Conservation (phyloP, 2,888 invertebrate genomes). For the Heliconius cydno region DNA sequence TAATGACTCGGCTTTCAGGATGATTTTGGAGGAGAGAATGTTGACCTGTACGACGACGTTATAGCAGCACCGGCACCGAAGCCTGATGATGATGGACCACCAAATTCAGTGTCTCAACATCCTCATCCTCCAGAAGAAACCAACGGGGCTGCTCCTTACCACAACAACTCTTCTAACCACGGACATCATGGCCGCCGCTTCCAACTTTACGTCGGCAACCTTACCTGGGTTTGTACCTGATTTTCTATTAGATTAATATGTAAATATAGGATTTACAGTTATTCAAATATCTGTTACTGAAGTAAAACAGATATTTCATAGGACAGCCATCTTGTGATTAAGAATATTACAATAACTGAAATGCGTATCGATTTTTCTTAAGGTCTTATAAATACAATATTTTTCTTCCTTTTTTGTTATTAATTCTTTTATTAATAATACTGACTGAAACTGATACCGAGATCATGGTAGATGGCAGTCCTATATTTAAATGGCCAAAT, state of each 20-base stretch:
- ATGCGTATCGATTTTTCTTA: conserved; percentile 24
- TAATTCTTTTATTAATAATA: not conserved
- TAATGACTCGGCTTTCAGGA: conserved; percentile 80
- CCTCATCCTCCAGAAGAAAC: conserved; percentile 86
- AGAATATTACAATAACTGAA: not conserved
- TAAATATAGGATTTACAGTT: conserved; percentile 63
- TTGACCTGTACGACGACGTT: conserved; percentile 97
- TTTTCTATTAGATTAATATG: conserved; percentile 72
- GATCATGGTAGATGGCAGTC: conserved; percentile 35
- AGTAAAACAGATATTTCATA: conserved; percentile 44
- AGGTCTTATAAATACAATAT: not conserved
- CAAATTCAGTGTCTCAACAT: conserved; percentile 82
- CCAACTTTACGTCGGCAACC: conserved; percentile 98
- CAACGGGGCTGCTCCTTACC: conserved; percentile 86
- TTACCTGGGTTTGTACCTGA: conserved; percentile 95
- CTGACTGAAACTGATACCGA: not conserved
- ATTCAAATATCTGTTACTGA: conserved; percentile 57
- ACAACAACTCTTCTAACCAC: conserved; percentile 88
- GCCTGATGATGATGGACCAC: conserved; percentile 83
- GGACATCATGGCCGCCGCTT: conserved; percentile 91
- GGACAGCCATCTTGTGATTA: conserved; percentile 50
- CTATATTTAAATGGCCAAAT: conserved; percentile 43
- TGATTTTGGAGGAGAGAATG: conserved; percentile 93
- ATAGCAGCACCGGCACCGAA: conserved; percentile 90
- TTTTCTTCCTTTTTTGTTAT: not conserved